These are phyloP conservation scores for Digitonthophagus gazella DNA, from an alignment of 2,888 invertebrate genomes.

Conservation along the genomic window DNA sequence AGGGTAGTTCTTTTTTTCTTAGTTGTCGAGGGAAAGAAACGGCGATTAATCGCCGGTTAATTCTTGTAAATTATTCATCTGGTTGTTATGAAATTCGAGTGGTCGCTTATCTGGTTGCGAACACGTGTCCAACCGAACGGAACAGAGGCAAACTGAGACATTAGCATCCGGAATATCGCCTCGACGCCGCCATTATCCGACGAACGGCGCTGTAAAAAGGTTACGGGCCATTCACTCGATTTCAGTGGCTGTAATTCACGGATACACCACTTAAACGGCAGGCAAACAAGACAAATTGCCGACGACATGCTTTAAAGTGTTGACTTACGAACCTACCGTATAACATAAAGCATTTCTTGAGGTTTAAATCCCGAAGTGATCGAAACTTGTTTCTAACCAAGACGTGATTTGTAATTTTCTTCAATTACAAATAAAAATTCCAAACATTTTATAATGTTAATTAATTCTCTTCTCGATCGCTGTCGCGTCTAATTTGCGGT, in stretches of 20 bases:
- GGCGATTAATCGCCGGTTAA: no score
- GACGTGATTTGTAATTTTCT: not conserved
- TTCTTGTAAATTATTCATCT: not conserved
- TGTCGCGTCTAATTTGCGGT: not conserved
- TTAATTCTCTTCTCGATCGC: not conserved
- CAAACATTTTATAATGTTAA: not conserved
- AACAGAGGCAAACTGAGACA: not conserved
- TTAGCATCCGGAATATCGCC: not conserved
- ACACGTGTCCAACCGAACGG: not conserved
- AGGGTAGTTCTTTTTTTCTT: no score
- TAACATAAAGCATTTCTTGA: no score
- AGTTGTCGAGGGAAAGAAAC: no score
- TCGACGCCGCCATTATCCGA: no score
- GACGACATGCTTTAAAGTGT: no score
- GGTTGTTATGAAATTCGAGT: not conserved
- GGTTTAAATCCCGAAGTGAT: no score
- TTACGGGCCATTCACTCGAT: not conserved
- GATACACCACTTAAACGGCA: not conserved
- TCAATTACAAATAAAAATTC: not conserved
- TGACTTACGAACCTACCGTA: no score
- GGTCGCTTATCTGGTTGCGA: not conserved
- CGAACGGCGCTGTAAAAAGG: no score
- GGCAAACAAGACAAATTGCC: not conserved
- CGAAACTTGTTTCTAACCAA: no score
- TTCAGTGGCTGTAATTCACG: no score